Evolutionary conservation across 2,113 vertebrate genomes (phyloP).

Genomic region (Engraulis encrasicolus): DNA sequence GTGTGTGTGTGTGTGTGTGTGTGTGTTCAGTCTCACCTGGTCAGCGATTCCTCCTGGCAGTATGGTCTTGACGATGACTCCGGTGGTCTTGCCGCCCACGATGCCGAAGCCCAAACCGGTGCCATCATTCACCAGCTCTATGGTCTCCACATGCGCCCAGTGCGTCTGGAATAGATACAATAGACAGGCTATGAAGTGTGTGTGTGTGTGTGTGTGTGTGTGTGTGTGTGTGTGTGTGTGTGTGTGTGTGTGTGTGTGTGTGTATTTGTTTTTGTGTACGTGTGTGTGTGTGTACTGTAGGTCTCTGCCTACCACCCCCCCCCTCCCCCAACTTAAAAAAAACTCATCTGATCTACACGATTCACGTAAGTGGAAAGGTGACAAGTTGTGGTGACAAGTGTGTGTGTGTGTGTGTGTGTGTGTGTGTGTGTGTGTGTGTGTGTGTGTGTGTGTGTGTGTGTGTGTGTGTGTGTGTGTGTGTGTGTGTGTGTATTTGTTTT

Average conservation of each 20-base stretch:
- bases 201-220: constrained; percentile 6
- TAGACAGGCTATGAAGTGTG: background rate
- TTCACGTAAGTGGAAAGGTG: no score
- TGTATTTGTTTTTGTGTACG: background rate
- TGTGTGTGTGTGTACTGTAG: background rate
- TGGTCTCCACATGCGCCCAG: constrained; percentile 91
- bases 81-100: constrained; percentile 90
- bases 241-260: background rate
- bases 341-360: no score
- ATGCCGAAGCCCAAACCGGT: constrained; percentile 95
- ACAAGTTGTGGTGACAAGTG: no score
- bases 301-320: no score
- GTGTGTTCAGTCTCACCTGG: constrained; percentile 75
- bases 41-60: constrained; percentile 92
- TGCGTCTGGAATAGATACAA: constrained; percentile 66
- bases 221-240: background rate
- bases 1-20: background rate
- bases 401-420: no score
- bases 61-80: constrained; percentile 95
- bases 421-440: no score
- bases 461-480: background rate
- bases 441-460: background rate
- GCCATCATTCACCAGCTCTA: constrained; percentile 93
- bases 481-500: background rate
- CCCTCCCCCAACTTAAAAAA: no score